Conservation (phyloP, 2,797 vertebrate genomes). For the Eospalax fontanierii region DNA sequence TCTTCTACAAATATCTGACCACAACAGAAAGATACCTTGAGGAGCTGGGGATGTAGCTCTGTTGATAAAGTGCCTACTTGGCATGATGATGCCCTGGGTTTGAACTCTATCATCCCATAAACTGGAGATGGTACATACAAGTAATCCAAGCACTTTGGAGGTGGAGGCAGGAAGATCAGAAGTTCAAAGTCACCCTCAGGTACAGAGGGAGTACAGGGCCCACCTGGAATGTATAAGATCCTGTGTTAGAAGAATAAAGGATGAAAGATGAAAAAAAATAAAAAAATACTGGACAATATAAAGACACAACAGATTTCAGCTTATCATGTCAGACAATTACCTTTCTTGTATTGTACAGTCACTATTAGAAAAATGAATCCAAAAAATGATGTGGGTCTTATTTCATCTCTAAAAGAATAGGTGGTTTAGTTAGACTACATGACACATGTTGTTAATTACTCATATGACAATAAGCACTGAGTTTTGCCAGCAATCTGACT, state of each 20-base stretch:
- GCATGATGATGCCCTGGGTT: background rate
- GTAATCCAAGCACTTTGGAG: background rate
- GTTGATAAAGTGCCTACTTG: too few species aligned
- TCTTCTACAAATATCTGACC: background rate
- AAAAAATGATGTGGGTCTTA: background rate
- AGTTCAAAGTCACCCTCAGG: background rate
- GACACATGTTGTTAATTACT: constrained; percentile 11
- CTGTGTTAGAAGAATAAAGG: background rate
- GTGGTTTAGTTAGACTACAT: background rate
- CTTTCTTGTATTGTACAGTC: background rate
- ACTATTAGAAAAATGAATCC: background rate
- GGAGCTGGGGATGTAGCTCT: background rate
- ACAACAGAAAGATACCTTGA: background rate
- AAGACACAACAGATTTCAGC: background rate
- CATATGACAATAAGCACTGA: background rate
- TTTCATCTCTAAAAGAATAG: constrained; percentile 35
- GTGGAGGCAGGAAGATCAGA: background rate
- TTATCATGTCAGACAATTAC: background rate
- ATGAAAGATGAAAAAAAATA: background rate
- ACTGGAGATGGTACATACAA: too few species aligned
- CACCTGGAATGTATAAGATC: background rate
- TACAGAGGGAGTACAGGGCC: background rate
- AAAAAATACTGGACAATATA: constrained; percentile 2
- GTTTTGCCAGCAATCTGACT: background rate
- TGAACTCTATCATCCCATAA: background rate